phyloP scores from a whole-genome alignment of 2,797 vertebrate genomes.

The Pangasius larnaudii region DNA sequence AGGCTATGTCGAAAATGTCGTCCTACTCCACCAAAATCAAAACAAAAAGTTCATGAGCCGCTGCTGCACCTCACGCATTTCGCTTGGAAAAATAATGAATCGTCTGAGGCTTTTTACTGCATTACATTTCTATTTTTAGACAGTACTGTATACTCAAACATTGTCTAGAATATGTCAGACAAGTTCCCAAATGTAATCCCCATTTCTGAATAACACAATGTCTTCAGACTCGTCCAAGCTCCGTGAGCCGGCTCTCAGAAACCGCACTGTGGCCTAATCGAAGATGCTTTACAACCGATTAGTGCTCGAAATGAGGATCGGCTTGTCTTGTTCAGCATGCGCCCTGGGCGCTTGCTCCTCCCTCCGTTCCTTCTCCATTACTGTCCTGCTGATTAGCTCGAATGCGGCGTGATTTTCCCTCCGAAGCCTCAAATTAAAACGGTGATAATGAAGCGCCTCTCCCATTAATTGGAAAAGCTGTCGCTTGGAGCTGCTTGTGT shows the following conservation, averaged over 20 bases:
- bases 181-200: background rate
- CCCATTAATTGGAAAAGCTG: slow-evolving; percentile 43
- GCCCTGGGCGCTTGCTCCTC: slow-evolving; percentile 19
- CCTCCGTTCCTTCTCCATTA: slow-evolving; percentile 29
- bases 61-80: background rate
- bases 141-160: background rate
- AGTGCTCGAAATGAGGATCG: background rate
- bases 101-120: background rate
- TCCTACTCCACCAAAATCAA: background rate
- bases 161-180: background rate
- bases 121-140: background rate
- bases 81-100: background rate
- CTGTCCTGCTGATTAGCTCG: slow-evolving; percentile 31
- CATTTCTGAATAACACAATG: background rate
- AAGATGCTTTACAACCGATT: slow-evolving; percentile 24
- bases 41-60: background rate
- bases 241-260: background rate
- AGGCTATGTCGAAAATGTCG: background rate
- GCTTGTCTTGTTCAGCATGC: background rate
- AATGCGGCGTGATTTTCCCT: slow-evolving; percentile 5
- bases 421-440: slow-evolving; percentile 37
- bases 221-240: background rate
- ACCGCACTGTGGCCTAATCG: background rate
- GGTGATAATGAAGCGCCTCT: slow-evolving; percentile 37
- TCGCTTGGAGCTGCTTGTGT: slow-evolving; percentile 18